Conservation (phyloP, 2,797 vertebrate genomes). For the Carapus acus region DNA sequence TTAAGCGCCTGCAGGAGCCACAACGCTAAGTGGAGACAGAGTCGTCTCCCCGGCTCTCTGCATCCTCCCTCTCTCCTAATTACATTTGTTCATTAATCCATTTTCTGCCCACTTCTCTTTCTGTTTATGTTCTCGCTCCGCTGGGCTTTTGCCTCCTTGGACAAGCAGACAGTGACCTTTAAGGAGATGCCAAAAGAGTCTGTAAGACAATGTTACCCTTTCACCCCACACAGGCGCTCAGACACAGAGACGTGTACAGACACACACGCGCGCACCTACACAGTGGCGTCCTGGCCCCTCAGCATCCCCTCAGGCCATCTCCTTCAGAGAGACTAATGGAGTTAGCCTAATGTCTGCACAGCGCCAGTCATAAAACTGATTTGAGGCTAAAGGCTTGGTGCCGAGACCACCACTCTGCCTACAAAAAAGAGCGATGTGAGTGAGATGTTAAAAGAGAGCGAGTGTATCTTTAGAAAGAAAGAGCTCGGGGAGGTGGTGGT, state of each 20-base stretch:
- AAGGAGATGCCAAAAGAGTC: conserved; percentile 72
- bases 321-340: conserved; percentile 71
- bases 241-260: conserved; percentile 10
- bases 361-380: conserved; percentile 76
- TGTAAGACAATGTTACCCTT: conserved; percentile 65
- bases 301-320: conserved; percentile 66
- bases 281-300: conserved; percentile 57
- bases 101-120: conserved; percentile 73
- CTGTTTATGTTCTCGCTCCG: conserved; percentile 70
- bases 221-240: conserved; percentile 44
- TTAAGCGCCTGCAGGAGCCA: conserved; percentile 70
- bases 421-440: conserved; percentile 66
- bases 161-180: conserved; percentile 74
- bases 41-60: conserved; percentile 63
- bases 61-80: conserved; percentile 70
- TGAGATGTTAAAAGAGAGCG: conserved; percentile 68
- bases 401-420: conserved; percentile 67
- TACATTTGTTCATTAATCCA: conserved; percentile 77
- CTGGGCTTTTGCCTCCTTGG: conserved; percentile 60
- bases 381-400: conserved; percentile 74
- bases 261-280: conserved; percentile 16
- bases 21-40: conserved; percentile 68
- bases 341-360: conserved; percentile 76
- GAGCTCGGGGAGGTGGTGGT: conserved; percentile 45
- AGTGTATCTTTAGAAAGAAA: conserved; percentile 66